These are phyloP conservation scores for Osmerus eperlanus DNA, from an alignment of 2,113 vertebrate species.

Conservation along the genomic window DNA sequence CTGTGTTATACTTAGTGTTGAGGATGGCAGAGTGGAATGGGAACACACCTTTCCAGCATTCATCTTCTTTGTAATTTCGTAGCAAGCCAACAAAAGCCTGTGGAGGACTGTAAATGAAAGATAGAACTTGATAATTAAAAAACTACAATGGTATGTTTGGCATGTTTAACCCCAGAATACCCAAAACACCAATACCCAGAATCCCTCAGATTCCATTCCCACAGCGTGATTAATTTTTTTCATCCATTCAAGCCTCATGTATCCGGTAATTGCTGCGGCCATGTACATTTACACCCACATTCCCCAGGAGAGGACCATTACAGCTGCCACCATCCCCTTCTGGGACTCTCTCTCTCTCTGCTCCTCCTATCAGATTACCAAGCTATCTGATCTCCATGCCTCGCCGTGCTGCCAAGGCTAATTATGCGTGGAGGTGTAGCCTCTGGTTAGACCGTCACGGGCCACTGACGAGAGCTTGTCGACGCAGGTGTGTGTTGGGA, in stretches of 20 bases:
- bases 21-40: no score
- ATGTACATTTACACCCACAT: slow-evolving; percentile 42
- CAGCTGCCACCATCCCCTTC: slow-evolving; percentile 18
- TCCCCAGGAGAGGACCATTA: background rate
- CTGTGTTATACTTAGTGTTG: no score
- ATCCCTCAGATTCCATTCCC: slow-evolving; percentile 11
- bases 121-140: background rate
- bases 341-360: slow-evolving; percentile 39
- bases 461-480: slow-evolving; percentile 39
- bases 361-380: slow-evolving; percentile 47
- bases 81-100: slow-evolving; percentile 8
- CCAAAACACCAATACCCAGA: slow-evolving; percentile 18
- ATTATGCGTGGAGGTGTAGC: slow-evolving; percentile 55
- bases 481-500: slow-evolving; percentile 8
- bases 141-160: slow-evolving; percentile 1
- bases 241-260: slow-evolving; percentile 33
- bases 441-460: slow-evolving; percentile 56
- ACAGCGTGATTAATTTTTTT: slow-evolving; percentile 35
- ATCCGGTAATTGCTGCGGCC: slow-evolving; percentile 38
- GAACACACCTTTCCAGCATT: no score
- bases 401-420: slow-evolving; percentile 34
- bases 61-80: background rate
- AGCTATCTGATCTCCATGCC: slow-evolving; percentile 49
- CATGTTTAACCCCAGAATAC: slow-evolving; percentile 21
- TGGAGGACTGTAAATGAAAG: slow-evolving; percentile 10